phyloP scores from a whole-genome alignment of 2,797 vertebrate species.

The Enteromius afrohamiltoni region DNA sequence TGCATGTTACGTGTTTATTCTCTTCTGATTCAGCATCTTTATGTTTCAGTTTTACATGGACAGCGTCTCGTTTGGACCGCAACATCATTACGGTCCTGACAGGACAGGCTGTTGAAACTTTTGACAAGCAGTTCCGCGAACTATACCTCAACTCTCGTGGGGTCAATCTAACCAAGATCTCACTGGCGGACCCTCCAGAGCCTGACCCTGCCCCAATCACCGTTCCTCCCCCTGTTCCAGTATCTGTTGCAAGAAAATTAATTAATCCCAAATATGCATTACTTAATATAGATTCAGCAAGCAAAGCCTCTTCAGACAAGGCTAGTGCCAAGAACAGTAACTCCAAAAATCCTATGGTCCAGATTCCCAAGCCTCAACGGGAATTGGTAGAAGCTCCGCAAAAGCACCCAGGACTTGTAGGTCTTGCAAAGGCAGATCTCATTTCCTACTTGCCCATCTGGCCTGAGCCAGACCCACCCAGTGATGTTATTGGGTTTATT shows the following conservation, averaged over 20 bases:
- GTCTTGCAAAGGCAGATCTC: slow-evolving; percentile 89
- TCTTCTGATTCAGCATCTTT: slow-evolving; percentile 18
- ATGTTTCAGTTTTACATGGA: slow-evolving; percentile 92
- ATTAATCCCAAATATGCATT: slow-evolving; percentile 96
- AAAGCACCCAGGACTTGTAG: slow-evolving; percentile 86
- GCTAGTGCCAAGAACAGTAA: slow-evolving; percentile 73
- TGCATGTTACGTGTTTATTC: background rate
- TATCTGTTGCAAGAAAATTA: slow-evolving; percentile 85
- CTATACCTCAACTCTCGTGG: slow-evolving; percentile 87
- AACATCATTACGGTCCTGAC: slow-evolving; percentile 93
- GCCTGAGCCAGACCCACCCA: slow-evolving; percentile 94
- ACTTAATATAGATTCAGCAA: slow-evolving; percentile 78
- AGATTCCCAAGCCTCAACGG: slow-evolving; percentile 64
- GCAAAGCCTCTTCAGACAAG: slow-evolving; percentile 82
- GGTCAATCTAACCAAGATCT: slow-evolving; percentile 86
- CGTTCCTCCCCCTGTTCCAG: slow-evolving; percentile 71
- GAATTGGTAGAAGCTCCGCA: slow-evolving; percentile 62
- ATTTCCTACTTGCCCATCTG: slow-evolving; percentile 93
- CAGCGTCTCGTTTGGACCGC: slow-evolving; percentile 88
- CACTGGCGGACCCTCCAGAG: slow-evolving; percentile 83
- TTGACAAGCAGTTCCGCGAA: slow-evolving; percentile 92
- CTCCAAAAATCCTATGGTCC: slow-evolving; percentile 65
- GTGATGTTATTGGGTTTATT: slow-evolving; percentile 95
- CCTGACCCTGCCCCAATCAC: slow-evolving; percentile 79
- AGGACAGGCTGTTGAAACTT: slow-evolving; percentile 92